These are phyloP conservation scores for Caiman crocodilus DNA, from an alignment of 2,797 vertebrate genomes.

Conservation along the genomic window DNA sequence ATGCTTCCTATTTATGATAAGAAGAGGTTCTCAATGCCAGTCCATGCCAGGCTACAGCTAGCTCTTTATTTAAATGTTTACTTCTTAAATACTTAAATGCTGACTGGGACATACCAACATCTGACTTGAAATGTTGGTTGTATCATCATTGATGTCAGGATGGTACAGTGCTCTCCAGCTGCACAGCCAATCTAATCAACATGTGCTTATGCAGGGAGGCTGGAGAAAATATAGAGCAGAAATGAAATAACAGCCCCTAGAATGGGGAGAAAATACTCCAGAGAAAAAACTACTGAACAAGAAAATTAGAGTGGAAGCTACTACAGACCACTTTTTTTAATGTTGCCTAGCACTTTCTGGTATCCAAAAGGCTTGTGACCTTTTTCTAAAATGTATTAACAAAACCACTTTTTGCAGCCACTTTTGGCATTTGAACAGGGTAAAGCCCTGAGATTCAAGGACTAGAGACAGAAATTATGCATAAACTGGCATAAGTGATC, in stretches of 20 bases:
- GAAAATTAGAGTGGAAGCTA: constrained; percentile 41
- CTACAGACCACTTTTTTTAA: constrained; percentile 57
- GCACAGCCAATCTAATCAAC: background rate
- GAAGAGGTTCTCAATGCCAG: background rate
- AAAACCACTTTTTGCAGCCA: constrained; percentile 46
- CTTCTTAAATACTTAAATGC: background rate
- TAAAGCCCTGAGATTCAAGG: constrained; percentile 53
- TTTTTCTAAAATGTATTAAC: constrained; percentile 66
- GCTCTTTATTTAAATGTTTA: constrained; percentile 19
- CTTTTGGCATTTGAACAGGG: constrained; percentile 57
- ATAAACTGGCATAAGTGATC: too few species aligned
- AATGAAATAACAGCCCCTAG: rapidly evolving
- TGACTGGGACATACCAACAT: constrained; percentile 18
- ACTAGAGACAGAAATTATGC: too few species aligned
- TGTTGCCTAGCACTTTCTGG: constrained; percentile 47
- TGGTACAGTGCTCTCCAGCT: background rate
- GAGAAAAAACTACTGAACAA: constrained; percentile 35
- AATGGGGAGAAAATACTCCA: background rate
- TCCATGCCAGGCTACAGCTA: background rate
- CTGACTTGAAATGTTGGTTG: background rate
- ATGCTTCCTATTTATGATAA: background rate
- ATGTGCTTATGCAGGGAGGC: background rate
- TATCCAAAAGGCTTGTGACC: constrained; percentile 48
- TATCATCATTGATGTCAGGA: background rate
- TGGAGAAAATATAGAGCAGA: background rate